A percentile compares a stretch with the other conserved stretches of the same genome.
Evolutionary conservation across 2,113 vertebrate species (phyloP).

Genomic region (Dasypus novemcinctus): DNA sequence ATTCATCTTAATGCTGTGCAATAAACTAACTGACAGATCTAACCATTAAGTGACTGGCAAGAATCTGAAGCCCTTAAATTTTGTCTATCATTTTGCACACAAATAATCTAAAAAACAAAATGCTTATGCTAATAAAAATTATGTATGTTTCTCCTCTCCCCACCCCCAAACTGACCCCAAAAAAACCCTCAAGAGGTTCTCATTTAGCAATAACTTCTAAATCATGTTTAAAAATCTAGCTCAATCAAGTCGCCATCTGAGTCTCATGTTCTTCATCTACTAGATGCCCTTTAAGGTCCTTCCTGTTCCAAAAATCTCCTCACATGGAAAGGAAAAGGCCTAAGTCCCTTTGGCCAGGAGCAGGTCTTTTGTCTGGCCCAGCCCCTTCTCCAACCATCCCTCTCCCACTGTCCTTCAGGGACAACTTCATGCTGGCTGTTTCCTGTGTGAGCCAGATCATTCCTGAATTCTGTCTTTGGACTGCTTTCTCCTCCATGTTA

Average conservation of each 20-base stretch:
- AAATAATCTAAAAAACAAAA: neutral
- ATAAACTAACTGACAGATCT: neutral
- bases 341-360: no score
- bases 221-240: neutral
- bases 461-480: neutral
- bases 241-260: neutral
- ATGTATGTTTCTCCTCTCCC: neutral
- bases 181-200: neutral
- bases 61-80: neutral
- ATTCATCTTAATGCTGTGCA: neutral
- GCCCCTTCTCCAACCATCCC: neutral
- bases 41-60: neutral
- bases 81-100: neutral
- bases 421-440: neutral
- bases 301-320: neutral
- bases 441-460: neutral
- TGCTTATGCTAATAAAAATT: neutral
- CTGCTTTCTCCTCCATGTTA: neutral
- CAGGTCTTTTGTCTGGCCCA: neutral
- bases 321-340: neutral
- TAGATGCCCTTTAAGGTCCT: neutral
- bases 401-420: neutral
- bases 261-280: neutral
- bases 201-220: neutral
- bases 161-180: no score